Evolutionary conservation across 2,888 invertebrate species (phyloP).

Genomic region (Caenorhabditis macrosperma): DNA sequence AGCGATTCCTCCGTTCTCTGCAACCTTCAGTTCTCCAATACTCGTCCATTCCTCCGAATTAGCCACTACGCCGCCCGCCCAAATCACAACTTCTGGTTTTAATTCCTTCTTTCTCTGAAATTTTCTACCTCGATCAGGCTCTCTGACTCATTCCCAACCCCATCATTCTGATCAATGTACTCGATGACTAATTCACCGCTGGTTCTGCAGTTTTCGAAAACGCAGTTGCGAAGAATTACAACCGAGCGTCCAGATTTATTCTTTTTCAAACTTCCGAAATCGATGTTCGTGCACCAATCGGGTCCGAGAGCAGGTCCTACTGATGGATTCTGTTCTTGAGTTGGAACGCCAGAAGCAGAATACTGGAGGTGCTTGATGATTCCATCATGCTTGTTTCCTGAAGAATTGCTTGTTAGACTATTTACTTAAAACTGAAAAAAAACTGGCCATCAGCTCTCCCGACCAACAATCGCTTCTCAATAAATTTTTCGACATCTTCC

Average conservation of each 20-base stretch:
- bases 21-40: conserved; percentile 59
- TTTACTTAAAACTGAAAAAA: neutral
- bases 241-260: conserved; percentile 10
- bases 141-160: neutral
- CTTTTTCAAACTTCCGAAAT: conserved; percentile 19
- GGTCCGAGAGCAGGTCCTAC: conserved; percentile 95
- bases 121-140: neutral
- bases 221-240: conserved; percentile 21
- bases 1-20: conserved; percentile 88
- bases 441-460: conserved; percentile 20
- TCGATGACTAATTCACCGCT: conserved; percentile 1
- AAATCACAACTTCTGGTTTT: conserved; percentile 89
- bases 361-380: conserved; percentile 80
- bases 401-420: neutral
- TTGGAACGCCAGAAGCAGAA: conserved; percentile 37
- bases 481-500: conserved; percentile 95
- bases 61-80: conserved; percentile 92
- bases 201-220: conserved; percentile 2
- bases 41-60: conserved; percentile 71
- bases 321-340: neutral
- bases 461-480: conserved; percentile 80
- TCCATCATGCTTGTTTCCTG: conserved; percentile 77
- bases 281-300: conserved; percentile 86
- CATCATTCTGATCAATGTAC: conserved; percentile 4
- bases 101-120: conserved; percentile 5